Evolutionary conservation across 2,888 invertebrate genomes (phyloP), one percentile per base, ranked within the genome.

Genomic region (Scotopteryx bipunctaria): DNA sequence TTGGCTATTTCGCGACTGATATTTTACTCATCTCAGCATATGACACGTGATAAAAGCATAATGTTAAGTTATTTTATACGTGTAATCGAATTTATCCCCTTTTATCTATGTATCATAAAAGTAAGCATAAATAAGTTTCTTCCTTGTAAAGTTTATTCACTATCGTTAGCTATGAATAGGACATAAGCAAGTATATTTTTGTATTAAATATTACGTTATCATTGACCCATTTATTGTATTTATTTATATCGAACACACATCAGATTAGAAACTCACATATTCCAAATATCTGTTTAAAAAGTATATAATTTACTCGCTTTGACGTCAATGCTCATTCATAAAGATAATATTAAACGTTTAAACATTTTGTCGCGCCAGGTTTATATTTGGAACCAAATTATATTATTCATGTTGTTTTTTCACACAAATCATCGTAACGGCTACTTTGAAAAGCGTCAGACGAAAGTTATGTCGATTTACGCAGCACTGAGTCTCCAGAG

Each of bases 291-390:
- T 47, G 35, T 48, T 36, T 8, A 49, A 42, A 37, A 66, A 54
- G 56, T 61, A 63, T 42, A 48, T 46, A 48, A 46, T 55, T 55
- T 71, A 71, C 71, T 60, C 64, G 59, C 57, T 53, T 67, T 81
- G 81, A 86, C 87, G 86, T 86, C 82, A 82, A 74, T 67, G 47
- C 73, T 74, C 89, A 89, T 88, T 88, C 87, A 88, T 81, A 77
- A 85, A 77, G 66, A 67, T 71, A 73, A 72, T 70, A 70, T 46
- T 61, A 59, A 58, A 55, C 56, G 17, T 43, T 37, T 44, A 56
- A 42, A 44, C 55, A 37, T 49, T 53, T 67, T 69, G 74, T 77
- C 76, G 73, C 71, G 72, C 70, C 66, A 72, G 67, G 55, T 73
- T 67, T 66, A 72, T 32, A 71, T 75, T 68, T 59, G 58, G 66